Evolutionary conservation across 1,140 invertebrate genomes (phyloP).

Genomic region (Sycophila sp.): DNA sequence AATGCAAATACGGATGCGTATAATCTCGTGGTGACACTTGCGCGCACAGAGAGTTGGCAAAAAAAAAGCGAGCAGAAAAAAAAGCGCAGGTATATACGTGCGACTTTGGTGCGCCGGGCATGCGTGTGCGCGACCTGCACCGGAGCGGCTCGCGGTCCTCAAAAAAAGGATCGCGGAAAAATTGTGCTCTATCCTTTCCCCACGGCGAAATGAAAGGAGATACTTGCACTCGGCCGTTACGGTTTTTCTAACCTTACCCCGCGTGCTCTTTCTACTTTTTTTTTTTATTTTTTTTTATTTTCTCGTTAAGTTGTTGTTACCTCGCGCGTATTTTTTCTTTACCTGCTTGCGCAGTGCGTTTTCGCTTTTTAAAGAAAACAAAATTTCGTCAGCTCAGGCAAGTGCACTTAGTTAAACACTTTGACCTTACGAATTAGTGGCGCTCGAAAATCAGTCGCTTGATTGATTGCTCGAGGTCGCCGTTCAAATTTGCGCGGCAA

Average conservation of each 20-base stretch:
- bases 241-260: slow-evolving; percentile 17
- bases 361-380: too few relatives aligned
- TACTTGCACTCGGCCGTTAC: neutral
- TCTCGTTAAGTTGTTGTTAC: too few relatives aligned
- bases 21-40: slow-evolving; percentile 1
- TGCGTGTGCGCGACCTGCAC: neutral
- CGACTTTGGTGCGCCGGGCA: neutral
- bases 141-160: neutral
- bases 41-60: neutral
- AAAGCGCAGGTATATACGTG: neutral
- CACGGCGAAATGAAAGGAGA: slow-evolving; percentile 16
- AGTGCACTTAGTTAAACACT: too few relatives aligned
- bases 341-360: too few relatives aligned
- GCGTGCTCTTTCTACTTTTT: neutral
- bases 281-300: neutral
- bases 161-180: slow-evolving; percentile 10
- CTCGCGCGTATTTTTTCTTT: too few relatives aligned
- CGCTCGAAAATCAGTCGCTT: too few relatives aligned
- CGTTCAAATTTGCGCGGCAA: too few relatives aligned
- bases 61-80: neutral
- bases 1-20: neutral
- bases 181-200: slow-evolving; percentile 10
- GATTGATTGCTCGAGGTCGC: too few relatives aligned
- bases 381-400: too few relatives aligned
- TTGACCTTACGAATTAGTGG: too few relatives aligned